Conservation (phyloP, 2,797 vertebrate genomes). For the Sebastes minor region DNA sequence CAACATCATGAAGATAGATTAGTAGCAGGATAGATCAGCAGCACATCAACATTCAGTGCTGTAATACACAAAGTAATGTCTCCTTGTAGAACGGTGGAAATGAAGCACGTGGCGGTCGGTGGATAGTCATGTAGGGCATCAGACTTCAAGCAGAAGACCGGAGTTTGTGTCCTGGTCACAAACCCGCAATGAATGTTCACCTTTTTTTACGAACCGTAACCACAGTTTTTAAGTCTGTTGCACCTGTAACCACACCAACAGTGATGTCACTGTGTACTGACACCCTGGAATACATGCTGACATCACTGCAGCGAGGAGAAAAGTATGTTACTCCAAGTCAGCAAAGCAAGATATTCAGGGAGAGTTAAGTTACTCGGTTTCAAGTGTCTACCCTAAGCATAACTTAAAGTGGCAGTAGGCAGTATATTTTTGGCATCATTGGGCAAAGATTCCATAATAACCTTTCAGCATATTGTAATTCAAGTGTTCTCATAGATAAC, state of each 20-base stretch:
- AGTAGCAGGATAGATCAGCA: neutral
- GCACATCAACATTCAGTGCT: neutral
- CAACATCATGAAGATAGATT: constrained; percentile 16
- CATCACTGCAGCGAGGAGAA: neutral
- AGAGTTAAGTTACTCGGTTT: neutral
- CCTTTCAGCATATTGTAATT: too few relatives aligned
- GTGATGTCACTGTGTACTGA: too few relatives aligned
- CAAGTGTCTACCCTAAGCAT: too few relatives aligned
- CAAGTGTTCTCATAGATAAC: too few relatives aligned
- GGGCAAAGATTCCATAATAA: too few relatives aligned
- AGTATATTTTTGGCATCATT: too few relatives aligned
- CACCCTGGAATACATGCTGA: neutral
- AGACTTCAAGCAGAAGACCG: neutral
- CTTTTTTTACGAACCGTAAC: neutral
- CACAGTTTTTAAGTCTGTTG: neutral
- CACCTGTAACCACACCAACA: neutral
- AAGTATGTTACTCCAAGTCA: neutral
- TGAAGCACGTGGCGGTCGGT: neutral
- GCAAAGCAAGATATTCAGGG: neutral
- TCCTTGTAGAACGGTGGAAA: neutral
- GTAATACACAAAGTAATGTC: neutral
- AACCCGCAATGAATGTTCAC: neutral
- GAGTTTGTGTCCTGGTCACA: neutral
- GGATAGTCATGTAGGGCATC: neutral
- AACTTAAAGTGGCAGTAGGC: too few relatives aligned